These are phyloP conservation scores for Autographa gamma DNA, from an alignment of 2,888 invertebrate species.

Conservation along the genomic window DNA sequence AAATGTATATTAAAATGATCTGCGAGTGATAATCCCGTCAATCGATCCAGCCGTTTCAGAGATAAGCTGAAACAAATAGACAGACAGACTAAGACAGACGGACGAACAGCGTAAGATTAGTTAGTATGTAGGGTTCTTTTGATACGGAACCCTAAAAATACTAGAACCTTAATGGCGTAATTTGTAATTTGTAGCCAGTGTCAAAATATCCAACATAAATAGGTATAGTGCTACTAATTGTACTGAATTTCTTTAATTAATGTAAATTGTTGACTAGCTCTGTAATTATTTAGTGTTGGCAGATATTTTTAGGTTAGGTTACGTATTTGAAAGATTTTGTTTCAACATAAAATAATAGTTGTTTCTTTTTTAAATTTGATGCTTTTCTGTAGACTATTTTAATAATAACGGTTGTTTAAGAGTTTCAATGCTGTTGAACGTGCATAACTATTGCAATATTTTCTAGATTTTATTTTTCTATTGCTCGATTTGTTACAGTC, in stretches of 20 bases:
- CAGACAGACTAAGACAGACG: no score
- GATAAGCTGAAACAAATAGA: no score
- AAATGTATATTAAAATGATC: no score
- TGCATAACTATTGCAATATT: neutral
- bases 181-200: constrained; percentile 43
- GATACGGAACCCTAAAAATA: neutral
- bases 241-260: constrained; percentile 25
- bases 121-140: no score
- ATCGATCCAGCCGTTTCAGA: no score
- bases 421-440: neutral
- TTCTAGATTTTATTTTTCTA: neutral
- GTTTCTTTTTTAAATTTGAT: neutral
- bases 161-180: constrained; percentile 11
- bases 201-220: constrained; percentile 41
- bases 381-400: neutral
- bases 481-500: neutral
- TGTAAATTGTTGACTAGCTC: constrained; percentile 36
- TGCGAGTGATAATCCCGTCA: no score
- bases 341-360: constrained; percentile 20
- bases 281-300: constrained; percentile 17
- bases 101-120: no score
- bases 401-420: neutral
- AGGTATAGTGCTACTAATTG: constrained; percentile 31
- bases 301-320: constrained; percentile 20
- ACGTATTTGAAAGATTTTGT: constrained; percentile 24